These are phyloP conservation scores for Limnothrissa miodon DNA, from an alignment of 2,113 vertebrate genomes.

Conservation along the genomic window DNA sequence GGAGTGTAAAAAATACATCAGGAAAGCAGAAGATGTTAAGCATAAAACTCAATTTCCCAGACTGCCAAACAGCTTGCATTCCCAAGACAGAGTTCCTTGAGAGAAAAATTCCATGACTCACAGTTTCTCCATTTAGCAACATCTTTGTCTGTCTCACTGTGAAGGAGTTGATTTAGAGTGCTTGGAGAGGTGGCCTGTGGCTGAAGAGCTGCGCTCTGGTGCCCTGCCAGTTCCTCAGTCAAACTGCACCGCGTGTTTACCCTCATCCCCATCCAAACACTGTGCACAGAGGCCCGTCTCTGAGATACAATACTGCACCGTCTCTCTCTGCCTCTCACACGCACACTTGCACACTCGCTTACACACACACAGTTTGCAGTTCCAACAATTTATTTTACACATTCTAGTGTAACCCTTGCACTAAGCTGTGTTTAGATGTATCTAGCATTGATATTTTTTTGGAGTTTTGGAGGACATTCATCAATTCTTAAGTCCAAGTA, in stretches of 20 bases:
- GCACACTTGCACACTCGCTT: not conserved
- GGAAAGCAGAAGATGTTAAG: not conserved
- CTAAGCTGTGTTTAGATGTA: no score
- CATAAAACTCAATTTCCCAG: not conserved
- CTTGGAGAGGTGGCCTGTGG: not conserved
- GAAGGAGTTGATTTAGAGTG: not conserved
- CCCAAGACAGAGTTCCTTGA: not conserved
- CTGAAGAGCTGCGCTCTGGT: not conserved
- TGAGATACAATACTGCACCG: not conserved
- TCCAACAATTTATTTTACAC: no score
- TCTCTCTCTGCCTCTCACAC: not conserved
- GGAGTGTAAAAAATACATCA: not conserved
- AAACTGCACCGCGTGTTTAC: slow-evolving; percentile 36
- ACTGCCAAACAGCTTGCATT: not conserved
- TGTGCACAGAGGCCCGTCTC: not conserved
- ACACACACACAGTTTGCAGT: not conserved
- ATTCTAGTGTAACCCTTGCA: no score
- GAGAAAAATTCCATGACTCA: not conserved
- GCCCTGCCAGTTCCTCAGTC: slow-evolving; percentile 26
- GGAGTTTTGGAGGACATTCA: no score
- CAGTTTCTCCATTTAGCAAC: not conserved
- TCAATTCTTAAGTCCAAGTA: no score
- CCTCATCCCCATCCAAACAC: not conserved
- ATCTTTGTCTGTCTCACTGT: not conserved
- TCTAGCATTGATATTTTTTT: no score